Evolutionary conservation across 2,113 vertebrate genomes (phyloP), one percentile per base, ranked within the genome.

Genomic region (cat (Felis catus)): DNA sequence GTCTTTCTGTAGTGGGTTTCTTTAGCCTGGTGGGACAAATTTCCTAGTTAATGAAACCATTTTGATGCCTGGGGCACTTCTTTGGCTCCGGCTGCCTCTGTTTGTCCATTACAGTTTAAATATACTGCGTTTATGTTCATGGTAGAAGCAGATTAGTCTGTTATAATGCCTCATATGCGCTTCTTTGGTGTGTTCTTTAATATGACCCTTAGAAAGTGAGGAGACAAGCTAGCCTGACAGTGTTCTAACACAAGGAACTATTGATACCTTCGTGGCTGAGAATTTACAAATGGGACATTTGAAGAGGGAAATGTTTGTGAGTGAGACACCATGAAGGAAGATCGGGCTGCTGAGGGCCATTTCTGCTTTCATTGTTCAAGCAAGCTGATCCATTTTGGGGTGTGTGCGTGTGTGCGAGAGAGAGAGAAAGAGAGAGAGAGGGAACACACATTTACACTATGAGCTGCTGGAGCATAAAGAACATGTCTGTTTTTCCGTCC

Each of bases 41-140:
- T 78, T 94, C 68, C 65, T 76, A 55, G 51, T 79, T 95, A 96
- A 95, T 94, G 83, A 94, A 89, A 90, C n/a, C 12, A 21, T 87
- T 97, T 84, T 55, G 80, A 68, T 94, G 51, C 53, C 18, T 89
- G 81, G 9, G 58, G 33, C 16, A 70, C 39, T 89, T 92, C 36
- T 29, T 27, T 79, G 48, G 73, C 61, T 97, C 71, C 23, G 2
- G 25, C 66, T 81, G 48, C 13, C 80, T 87, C 71, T 95, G 45
- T 89, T 84, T 78, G 45, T 63, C 81, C 66, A 66, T 97, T 92
- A 92, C 78, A 63, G 66, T 93, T 95, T 90, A 89, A 96, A 81
- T 94, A 93, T 36, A 65, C 18, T 68, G 16, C 25, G 71, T 94
- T 89, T 82, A 93, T 51, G 41, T 94, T 90, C 87, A 90, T 85